These are phyloP conservation scores for Amiota mariae DNA, from an alignment of 2,888 invertebrate species.

Conservation along the genomic window DNA sequence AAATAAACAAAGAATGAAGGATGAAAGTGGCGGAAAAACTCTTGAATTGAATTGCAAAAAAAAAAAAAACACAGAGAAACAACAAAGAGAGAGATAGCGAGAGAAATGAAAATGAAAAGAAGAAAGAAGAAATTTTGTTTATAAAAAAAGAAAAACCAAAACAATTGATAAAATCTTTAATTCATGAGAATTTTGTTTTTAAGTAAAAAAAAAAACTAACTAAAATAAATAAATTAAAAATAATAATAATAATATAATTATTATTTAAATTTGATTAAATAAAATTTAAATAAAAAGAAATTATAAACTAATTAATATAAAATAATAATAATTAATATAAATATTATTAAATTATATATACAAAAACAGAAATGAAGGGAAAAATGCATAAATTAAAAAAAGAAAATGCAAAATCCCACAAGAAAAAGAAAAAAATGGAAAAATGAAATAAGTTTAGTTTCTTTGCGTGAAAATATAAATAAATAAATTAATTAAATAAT, in stretches of 20 bases:
- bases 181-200: conserved; percentile 13
- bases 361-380: no score
- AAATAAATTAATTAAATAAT: conserved; percentile 27
- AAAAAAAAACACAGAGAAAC: no score
- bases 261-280: conserved; percentile 33
- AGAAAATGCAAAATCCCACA: neutral
- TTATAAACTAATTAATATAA: neutral
- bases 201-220: conserved; percentile 21
- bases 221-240: conserved; percentile 8
- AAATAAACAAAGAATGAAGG: conserved; percentile 32
- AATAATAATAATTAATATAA: no score
- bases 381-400: conserved; percentile 40
- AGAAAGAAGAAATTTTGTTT: no score
- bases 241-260: conserved; percentile 27
- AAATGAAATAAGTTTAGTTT: conserved; percentile 70
- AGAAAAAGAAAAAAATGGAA: conserved; percentile 56
- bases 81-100: no score
- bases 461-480: conserved; percentile 72
- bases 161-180: no score
- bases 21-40: neutral
- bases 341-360: no score
- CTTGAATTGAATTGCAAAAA: no score
- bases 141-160: no score
- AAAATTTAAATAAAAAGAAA: conserved; percentile 33
- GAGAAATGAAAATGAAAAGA: no score